phyloP scores from a whole-genome alignment of 2,113 vertebrate genomes.

The Coptodon rendalli region DNA sequence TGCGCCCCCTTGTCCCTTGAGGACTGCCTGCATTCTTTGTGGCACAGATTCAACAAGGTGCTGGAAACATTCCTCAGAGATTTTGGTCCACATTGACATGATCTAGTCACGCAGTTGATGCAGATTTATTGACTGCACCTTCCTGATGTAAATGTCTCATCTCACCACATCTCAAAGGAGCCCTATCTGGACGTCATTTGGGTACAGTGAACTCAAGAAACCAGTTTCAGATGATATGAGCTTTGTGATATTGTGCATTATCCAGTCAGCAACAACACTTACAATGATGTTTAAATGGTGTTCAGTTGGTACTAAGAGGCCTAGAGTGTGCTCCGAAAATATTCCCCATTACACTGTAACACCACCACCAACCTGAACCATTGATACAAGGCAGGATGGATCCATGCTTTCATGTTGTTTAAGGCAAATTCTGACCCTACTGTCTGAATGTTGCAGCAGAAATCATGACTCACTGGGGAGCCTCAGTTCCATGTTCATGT shows the following conservation, averaged over 20 bases:
- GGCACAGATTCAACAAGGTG: neutral
- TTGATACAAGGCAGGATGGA: neutral
- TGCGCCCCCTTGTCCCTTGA: neutral
- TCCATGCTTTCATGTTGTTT: neutral
- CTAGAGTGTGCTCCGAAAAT: neutral
- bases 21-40: neutral
- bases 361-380: neutral
- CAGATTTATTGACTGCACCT: neutral
- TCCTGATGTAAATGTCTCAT: neutral
- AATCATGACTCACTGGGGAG: neutral
- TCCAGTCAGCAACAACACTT: neutral
- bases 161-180: neutral
- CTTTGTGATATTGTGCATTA: neutral
- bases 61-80: neutral
- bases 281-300: neutral
- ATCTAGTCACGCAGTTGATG: neutral
- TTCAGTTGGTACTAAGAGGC: neutral
- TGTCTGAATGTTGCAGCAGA: neutral
- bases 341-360: neutral
- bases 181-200: neutral
- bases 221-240: neutral
- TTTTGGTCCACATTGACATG: neutral
- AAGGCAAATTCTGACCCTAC: neutral
- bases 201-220: neutral
- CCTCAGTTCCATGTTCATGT: neutral